A percentile compares a stretch with the other conserved stretches of the same genome.
Conservation (phyloP, 2,113 vertebrate species). For the Otus sunia region DNA sequence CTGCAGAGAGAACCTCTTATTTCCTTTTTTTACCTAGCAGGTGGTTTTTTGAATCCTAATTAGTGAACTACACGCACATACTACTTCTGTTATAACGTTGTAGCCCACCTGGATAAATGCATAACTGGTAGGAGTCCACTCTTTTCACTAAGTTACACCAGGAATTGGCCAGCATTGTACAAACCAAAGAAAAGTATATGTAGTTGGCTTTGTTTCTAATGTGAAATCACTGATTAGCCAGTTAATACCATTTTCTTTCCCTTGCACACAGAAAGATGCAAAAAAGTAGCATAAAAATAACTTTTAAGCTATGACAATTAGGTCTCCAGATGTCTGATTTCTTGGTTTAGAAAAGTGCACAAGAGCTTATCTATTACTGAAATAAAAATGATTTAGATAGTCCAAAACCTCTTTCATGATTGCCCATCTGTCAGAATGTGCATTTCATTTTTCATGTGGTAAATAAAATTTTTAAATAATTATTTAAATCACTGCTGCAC, state of each 20-base stretch:
- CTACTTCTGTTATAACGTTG: neutral
- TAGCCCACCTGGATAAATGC: neutral
- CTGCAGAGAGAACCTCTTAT: neutral
- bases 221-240: neutral
- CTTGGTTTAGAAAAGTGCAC: slow-evolving; percentile 30
- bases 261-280: neutral
- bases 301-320: slow-evolving; percentile 2
- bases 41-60: neutral
- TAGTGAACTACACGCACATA: neutral
- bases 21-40: neutral
- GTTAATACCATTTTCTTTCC: neutral
- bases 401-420: neutral
- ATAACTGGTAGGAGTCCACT: neutral
- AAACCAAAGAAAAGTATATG: neutral
- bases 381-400: slow-evolving; percentile 6
- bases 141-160: neutral
- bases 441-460: slow-evolving; percentile 9
- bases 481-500: neutral
- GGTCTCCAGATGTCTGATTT: slow-evolving; percentile 29
- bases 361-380: slow-evolving; percentile 16
- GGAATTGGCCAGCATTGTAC: neutral
- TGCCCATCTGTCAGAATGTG: neutral
- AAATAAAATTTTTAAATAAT: neutral
- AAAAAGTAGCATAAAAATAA: slow-evolving; percentile 19
- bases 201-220: neutral